Percentiles rank a stretch among this genome's conserved stretches.
These are phyloP conservation scores for Remorina albescens DNA, from an alignment of 2,797 vertebrate species.

Conservation along the genomic window DNA sequence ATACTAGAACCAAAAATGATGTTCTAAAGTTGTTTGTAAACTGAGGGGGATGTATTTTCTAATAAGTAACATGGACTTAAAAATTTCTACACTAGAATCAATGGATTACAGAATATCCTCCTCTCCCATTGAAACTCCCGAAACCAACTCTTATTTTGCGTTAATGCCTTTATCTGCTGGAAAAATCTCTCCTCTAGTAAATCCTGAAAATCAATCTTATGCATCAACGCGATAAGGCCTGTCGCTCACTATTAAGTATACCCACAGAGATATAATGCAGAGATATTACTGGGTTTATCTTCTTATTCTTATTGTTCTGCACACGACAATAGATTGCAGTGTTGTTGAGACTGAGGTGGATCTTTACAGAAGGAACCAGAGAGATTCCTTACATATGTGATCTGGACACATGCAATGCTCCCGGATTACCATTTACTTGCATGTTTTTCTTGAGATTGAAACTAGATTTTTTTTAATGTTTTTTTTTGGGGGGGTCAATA, in stretches of 20 bases:
- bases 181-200: constrained; percentile 35
- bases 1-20: background rate
- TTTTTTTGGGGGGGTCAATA: no score
- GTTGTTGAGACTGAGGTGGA: background rate
- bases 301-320: constrained; percentile 9
- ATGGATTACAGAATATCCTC: background rate
- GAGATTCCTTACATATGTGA: constrained; percentile 9
- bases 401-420: constrained; percentile 10
- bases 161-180: constrained; percentile 22
- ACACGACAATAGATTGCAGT: constrained; percentile 18
- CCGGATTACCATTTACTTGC: background rate
- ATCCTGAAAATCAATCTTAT: constrained; percentile 26
- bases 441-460: background rate
- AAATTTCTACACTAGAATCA: background rate
- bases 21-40: background rate
- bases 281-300: constrained; percentile 18
- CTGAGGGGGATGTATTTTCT: background rate
- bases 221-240: background rate
- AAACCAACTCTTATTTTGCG: background rate
- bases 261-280: background rate
- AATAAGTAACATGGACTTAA: background rate
- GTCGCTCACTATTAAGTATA: constrained; percentile 2
- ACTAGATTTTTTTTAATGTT: background rate
- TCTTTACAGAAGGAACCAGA: constrained; percentile 26
- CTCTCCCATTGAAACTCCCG: background rate